Percentiles rank a stretch among this genome's conserved stretches.
These are phyloP conservation scores for Manis crassicaudata DNA, from an alignment of 2,797 vertebrate genomes.

Conservation along the genomic window DNA sequence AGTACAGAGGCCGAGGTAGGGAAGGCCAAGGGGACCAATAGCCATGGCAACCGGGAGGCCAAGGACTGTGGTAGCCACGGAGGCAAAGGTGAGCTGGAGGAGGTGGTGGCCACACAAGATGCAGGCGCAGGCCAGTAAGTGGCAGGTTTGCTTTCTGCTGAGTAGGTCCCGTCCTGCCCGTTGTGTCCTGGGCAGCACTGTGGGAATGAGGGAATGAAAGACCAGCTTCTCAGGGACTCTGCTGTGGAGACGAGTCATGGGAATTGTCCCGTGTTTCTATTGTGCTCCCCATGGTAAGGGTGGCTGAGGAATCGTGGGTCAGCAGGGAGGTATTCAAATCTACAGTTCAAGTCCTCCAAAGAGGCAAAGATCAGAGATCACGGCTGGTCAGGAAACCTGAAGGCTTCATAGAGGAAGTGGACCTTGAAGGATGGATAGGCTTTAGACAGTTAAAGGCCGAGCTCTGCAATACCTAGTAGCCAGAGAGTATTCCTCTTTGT, in stretches of 20 bases:
- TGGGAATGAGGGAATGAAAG: neutral
- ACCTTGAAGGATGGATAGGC: neutral
- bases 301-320: neutral
- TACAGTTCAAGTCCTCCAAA: neutral
- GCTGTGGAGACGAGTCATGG: neutral
- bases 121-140: neutral
- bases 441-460: neutral
- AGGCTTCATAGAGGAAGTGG: neutral
- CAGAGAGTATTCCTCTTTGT: neutral
- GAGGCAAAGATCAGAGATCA: neutral
- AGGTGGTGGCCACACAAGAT: neutral
- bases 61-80: neutral
- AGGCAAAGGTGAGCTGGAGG: neutral
- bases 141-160: neutral
- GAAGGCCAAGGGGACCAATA: neutral
- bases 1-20: neutral
- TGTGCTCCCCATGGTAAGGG: neutral
- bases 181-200: neutral
- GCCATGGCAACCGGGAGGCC: neutral
- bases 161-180: neutral
- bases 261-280: neutral
- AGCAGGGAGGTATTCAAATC: neutral
- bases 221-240: neutral
- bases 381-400: neutral
- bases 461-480: neutral